A percentile compares a stretch with the other conserved stretches of the same genome.
phyloP scores from a whole-genome alignment of 1,140 invertebrate species.

The Drosophila baimaii region DNA sequence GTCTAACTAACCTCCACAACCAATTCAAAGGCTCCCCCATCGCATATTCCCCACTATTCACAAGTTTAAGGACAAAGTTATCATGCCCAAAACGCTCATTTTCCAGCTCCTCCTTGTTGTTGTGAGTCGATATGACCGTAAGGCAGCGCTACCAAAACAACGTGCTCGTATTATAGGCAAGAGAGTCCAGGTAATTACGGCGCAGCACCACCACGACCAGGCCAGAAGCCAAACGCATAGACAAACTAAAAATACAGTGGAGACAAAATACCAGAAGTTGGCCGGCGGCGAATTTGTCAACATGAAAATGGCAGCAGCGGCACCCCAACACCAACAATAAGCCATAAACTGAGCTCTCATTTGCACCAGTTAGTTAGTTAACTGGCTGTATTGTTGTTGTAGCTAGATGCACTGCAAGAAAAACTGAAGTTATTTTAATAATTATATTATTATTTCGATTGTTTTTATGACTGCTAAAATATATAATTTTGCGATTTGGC shows the following conservation, averaged over 20 bases:
- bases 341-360: conserved; percentile 74
- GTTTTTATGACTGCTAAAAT: no score
- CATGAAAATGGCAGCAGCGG: conserved; percentile 41
- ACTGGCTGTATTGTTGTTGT: conserved; percentile 3
- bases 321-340: conserved; percentile 42
- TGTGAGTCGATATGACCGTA: conserved; percentile 34
- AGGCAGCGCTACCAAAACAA: conserved; percentile 62
- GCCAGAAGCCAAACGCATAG: conserved; percentile 52
- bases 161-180: conserved; percentile 66
- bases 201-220: conserved; percentile 42
- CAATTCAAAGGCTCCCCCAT: conserved; percentile 22
- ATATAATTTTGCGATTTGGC: no score
- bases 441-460: no score
- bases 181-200: conserved; percentile 73
- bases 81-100: conserved; percentile 53
- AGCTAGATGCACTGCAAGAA: conserved; percentile 11
- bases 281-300: conserved; percentile 73
- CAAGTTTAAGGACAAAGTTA: conserved; percentile 41
- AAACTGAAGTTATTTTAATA: no score
- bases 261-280: conserved; percentile 60
- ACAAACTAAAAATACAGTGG: conserved; percentile 17
- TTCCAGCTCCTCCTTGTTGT: conserved; percentile 29
- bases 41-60: conserved; percentile 27
- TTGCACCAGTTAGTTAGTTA: conserved; percentile 66
- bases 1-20: conserved; percentile 7